Conservation (phyloP, 2,113 vertebrate genomes). For the Phyllostomus hastatus region DNA sequence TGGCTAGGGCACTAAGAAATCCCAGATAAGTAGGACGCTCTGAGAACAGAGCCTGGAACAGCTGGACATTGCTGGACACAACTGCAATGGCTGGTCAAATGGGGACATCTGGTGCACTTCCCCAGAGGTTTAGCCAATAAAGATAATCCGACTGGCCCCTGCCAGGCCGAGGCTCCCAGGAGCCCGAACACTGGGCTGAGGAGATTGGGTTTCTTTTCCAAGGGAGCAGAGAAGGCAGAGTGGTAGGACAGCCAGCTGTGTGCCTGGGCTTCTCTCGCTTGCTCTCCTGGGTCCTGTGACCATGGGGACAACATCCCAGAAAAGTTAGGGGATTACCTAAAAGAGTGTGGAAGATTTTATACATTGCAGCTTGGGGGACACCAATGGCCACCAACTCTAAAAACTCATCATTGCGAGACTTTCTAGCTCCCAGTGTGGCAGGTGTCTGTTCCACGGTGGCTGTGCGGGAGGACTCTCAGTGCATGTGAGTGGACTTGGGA, state of each 20-base stretch:
- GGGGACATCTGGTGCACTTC: constrained; percentile 66
- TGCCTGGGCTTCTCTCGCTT: not conserved
- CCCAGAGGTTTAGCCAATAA: constrained; percentile 47
- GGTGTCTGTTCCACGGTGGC: not conserved
- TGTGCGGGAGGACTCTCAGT: not conserved
- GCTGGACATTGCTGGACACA: constrained; percentile 66
- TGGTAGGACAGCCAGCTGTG: not conserved
- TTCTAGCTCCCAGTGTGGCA: not conserved
- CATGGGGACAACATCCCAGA: not conserved
- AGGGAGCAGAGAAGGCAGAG: not conserved
- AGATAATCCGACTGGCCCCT: constrained; percentile 42
- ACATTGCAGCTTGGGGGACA: not conserved
- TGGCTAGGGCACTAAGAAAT: constrained; percentile 39
- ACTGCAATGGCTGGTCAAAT: constrained; percentile 48
- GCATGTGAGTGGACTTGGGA: not conserved
- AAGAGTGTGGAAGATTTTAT: not conserved
- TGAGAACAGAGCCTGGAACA: constrained; percentile 52
- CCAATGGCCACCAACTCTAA: not conserved
- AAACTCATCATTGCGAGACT: not conserved
- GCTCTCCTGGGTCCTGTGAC: not conserved
- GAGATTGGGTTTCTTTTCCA: constrained; percentile 52
- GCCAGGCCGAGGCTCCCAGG: not conserved
- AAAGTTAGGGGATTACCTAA: not conserved
- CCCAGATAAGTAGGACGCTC: constrained; percentile 35
- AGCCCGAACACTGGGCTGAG: not conserved